Conservation (phyloP, 2,888 invertebrate species). For the Seira sanloemensis region DNA sequence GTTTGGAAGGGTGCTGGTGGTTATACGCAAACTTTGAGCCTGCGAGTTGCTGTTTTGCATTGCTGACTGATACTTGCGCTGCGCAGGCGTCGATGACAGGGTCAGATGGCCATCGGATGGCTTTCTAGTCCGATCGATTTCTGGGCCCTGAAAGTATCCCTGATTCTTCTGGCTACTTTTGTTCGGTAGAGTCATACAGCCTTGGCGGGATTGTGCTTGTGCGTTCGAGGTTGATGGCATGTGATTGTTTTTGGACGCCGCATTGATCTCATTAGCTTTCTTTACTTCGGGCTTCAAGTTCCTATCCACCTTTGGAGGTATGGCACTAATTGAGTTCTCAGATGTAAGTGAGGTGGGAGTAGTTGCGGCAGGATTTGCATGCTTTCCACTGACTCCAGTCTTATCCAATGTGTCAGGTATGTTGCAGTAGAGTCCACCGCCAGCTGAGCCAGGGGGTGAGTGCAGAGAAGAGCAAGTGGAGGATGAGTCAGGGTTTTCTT, state of each 20-base stretch:
- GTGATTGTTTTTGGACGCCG: slow-evolving; percentile 19
- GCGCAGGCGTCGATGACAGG: slow-evolving; percentile 71
- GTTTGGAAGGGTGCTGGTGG: slow-evolving; percentile 66
- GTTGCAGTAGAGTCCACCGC: slow-evolving; percentile 63
- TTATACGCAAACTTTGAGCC: slow-evolving; percentile 10
- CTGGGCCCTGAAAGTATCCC: slow-evolving; percentile 58
- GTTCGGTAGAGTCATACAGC: slow-evolving; percentile 70
- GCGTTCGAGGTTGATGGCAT: slow-evolving; percentile 16
- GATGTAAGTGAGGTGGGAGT: slow-evolving; percentile 32
- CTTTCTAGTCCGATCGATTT: slow-evolving; percentile 67
- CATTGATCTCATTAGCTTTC: slow-evolving; percentile 53
- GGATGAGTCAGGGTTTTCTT: slow-evolving; percentile 68
- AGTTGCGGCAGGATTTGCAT: slow-evolving; percentile 18
- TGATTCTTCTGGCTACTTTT: slow-evolving; percentile 56
- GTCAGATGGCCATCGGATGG: slow-evolving; percentile 63
- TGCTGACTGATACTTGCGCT: slow-evolving; percentile 58
- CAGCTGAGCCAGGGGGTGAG: slow-evolving; percentile 71
- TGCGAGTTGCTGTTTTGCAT: slow-evolving; percentile 38
- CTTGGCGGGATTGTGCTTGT: slow-evolving; percentile 34
- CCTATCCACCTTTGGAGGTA: slow-evolving; percentile 71
- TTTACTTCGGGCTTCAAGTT: slow-evolving; percentile 70
- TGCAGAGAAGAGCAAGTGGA: slow-evolving; percentile 71
- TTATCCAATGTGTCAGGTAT: slow-evolving; percentile 59
- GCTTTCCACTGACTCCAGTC: slow-evolving; percentile 46
- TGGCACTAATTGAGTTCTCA: slow-evolving; percentile 45